A percentile compares a stretch with the other conserved stretches of the same genome.
phyloP scores from a whole-genome alignment of 2,113 vertebrate genomes.

The Tachycineta bicolor region DNA sequence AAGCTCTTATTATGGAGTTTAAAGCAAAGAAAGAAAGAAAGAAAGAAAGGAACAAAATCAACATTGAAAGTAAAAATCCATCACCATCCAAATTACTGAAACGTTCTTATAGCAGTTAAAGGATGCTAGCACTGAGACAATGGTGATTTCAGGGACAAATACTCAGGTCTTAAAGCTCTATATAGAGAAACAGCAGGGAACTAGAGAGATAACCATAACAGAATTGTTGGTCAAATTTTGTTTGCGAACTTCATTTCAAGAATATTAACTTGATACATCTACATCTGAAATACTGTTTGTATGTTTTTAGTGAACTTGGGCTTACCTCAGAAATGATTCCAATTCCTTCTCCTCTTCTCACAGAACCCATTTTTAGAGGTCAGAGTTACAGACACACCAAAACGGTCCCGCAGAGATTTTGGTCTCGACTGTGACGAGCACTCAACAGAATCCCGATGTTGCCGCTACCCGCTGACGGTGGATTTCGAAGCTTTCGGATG shows the following conservation, averaged over 20 bases:
- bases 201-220: not conserved
- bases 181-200: not conserved
- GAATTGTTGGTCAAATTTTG: not conserved
- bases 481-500: slow-evolving; percentile 98
- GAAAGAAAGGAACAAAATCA: not conserved
- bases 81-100: not conserved
- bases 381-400: slow-evolving; percentile 90
- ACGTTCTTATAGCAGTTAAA: not conserved
- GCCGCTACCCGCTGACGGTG: slow-evolving; percentile 94
- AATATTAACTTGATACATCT: not conserved
- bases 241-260: not conserved
- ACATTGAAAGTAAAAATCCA: not conserved
- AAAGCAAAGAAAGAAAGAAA: not conserved
- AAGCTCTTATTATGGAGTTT: not conserved
- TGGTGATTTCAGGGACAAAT: not conserved
- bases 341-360: slow-evolving; percentile 31
- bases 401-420: slow-evolving; percentile 86
- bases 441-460: slow-evolving; percentile 93
- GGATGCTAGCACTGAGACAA: not conserved
- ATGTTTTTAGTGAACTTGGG: not conserved
- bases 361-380: slow-evolving; percentile 98
- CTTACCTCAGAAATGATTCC: not conserved
- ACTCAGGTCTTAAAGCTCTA: not conserved
- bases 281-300: not conserved
- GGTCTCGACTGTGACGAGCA: slow-evolving; percentile 96